Evolutionary conservation across 2,113 vertebrate genomes (phyloP), one percentile per base, ranked within the genome.

Genomic region (Neolamprologus devosi): DNA sequence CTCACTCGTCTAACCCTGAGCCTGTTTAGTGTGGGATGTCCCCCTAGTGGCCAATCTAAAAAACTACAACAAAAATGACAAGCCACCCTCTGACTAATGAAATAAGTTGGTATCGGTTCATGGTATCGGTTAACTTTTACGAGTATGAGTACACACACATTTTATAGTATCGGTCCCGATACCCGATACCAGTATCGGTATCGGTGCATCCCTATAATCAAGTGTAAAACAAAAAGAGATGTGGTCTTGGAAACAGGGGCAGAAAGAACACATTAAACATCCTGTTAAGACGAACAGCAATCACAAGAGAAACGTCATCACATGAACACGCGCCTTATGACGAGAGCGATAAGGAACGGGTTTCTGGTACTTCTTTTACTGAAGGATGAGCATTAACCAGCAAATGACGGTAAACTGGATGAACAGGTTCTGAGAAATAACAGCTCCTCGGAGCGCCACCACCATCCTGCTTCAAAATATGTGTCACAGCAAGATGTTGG

Each of bases 361-460:
- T 45, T 63, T 19, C 35, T 11, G 23, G 40, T 57, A 30, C n/a
- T 35, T 35, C 63, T 37, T 16, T 9, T 3, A 73, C 28, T 8
- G 16, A 9, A 53, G 51, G 10, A 81, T 6, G 28, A 78, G 4
- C 5, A 53, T 40, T 9, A 28, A 21, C 14, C 4, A 51, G 45
- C 2, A 14, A 51, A 63, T 53, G 16, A 75, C 9, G 21, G 21
- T 30, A 40, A 90, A 87, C 86, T 70, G 26, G 82, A 57, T 30
- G 12, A 60, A 78, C 89, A 26, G 11, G 87, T 86, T 88, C 9
- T 19, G 5, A 63, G 9, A 42, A 53, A 86, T 40, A 12, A 23
- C 19, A 33, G 7, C 3, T 45, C 35, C 26, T 80, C 4, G 0
- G 45, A 16, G 4, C 2, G 5, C 14, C 3, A 33, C 4, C 6